These are phyloP conservation scores for Plecturocebus donacophilus DNA, from an alignment of 2,113 vertebrate genomes.

Conservation along the genomic window DNA sequence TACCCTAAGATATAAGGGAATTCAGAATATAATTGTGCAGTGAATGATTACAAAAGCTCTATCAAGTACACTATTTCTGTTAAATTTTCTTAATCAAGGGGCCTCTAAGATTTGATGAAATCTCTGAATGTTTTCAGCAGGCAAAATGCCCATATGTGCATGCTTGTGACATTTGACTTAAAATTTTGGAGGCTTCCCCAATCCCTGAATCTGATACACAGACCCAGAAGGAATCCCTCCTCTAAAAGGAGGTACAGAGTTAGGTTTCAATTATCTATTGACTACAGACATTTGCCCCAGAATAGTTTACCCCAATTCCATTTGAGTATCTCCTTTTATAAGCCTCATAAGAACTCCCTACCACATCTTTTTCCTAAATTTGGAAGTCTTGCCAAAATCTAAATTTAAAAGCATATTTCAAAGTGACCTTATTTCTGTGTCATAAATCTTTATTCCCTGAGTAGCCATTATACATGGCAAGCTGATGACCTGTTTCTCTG, in stretches of 20 bases:
- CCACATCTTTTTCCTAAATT: conserved; percentile 38
- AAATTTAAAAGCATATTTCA: conserved; percentile 57
- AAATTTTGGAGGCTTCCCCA: conserved; percentile 30
- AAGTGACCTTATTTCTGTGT: conserved; percentile 50
- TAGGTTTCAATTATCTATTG: background rate
- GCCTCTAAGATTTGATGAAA: conserved; percentile 22
- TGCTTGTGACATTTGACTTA: conserved; percentile 18
- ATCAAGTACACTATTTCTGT: conserved; percentile 20
- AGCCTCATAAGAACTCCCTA: background rate
- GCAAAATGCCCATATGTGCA: background rate
- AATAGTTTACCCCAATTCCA: background rate
- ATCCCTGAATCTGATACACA: background rate
- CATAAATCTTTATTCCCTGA: conserved; percentile 47
- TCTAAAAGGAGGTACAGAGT: background rate
- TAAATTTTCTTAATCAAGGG: background rate
- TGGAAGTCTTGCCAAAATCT: conserved; percentile 49
- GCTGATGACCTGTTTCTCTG: conserved; percentile 9
- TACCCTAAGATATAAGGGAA: background rate
- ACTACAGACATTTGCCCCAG: background rate
- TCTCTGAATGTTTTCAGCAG: background rate
- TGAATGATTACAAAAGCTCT: background rate
- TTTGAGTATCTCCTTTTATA: background rate
- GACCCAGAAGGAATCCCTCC: background rate
- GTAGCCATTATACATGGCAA: conserved; percentile 2
- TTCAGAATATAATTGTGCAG: background rate